Evolutionary conservation across 2,113 vertebrate species (phyloP).

Genomic region (Emydura subglobosa): DNA sequence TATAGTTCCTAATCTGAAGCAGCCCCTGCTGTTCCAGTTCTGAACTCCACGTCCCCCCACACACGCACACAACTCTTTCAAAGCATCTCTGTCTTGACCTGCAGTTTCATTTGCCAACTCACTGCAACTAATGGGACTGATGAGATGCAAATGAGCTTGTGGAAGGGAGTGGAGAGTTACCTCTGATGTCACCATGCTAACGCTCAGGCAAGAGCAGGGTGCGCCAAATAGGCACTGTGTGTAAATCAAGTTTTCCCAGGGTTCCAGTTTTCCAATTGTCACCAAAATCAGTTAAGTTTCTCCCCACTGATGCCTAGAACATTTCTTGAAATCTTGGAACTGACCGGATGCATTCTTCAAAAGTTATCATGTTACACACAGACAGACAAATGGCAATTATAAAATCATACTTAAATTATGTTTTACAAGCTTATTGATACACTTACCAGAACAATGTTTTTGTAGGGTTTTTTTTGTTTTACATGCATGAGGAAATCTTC

Average conservation of each 20-base stretch:
- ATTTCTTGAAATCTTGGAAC: background rate
- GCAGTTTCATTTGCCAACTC: background rate
- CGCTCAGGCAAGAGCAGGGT: background rate
- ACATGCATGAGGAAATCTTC: background rate
- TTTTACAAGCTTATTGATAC: background rate
- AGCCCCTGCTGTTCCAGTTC: background rate
- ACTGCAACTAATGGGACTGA: background rate
- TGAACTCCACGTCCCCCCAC: background rate
- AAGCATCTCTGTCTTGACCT: background rate
- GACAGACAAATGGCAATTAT: background rate
- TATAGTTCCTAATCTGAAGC: background rate
- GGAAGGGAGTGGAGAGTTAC: background rate
- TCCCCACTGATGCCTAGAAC: background rate
- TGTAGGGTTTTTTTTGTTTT: background rate
- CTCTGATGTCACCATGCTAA: background rate
- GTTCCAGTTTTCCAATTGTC: background rate
- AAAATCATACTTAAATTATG: accelerated
- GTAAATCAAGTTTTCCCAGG: background rate
- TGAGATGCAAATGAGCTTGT: background rate
- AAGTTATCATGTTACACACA: background rate
- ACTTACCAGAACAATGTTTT: background rate
- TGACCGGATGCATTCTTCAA: accelerated
- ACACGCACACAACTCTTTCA: background rate
- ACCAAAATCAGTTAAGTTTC: background rate
- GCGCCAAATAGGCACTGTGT: background rate